phyloP scores from a whole-genome alignment of 2,888 invertebrate genomes.

The Xylocampa areola region DNA sequence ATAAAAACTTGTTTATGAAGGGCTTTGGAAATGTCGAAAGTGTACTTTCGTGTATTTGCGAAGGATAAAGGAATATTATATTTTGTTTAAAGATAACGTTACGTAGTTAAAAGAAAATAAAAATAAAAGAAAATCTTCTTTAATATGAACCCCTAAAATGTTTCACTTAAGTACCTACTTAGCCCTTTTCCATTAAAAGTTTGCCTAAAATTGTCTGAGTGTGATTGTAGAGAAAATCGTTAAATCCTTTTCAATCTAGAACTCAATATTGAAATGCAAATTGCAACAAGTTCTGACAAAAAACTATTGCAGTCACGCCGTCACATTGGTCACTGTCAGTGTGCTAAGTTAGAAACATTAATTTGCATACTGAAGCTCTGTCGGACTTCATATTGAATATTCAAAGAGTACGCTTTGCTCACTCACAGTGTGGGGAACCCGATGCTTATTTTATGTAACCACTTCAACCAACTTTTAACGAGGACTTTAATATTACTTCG shows the following conservation, averaged over 20 bases:
- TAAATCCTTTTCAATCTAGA: background rate
- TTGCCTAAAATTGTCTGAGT: background rate
- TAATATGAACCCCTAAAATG: background rate
- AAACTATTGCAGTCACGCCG: conserved; percentile 2
- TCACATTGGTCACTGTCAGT: conserved; percentile 21
- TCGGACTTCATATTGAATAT: conserved; percentile 54
- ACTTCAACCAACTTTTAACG: conserved; percentile 40
- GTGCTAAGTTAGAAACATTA: conserved; percentile 35
- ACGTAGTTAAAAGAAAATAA: background rate
- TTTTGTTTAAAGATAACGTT: background rate
- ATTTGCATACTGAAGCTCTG: conserved; percentile 55
- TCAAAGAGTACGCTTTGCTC: conserved; percentile 37
- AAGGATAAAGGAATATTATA: background rate
- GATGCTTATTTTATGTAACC: conserved; percentile 47
- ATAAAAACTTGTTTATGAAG: conserved; percentile 48
- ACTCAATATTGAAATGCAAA: background rate
- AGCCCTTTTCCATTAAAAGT: background rate
- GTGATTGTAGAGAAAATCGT: background rate
- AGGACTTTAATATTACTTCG: conserved; percentile 46
- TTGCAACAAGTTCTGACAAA: conserved; percentile 21
- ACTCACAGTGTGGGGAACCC: conserved; percentile 39
- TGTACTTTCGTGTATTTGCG: conserved; percentile 4
- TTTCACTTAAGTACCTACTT: background rate
- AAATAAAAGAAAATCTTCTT: background rate
- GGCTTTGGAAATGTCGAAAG: conserved; percentile 14